phyloP scores from a whole-genome alignment of 2,888 invertebrate species.

The Diaphora mendica region DNA sequence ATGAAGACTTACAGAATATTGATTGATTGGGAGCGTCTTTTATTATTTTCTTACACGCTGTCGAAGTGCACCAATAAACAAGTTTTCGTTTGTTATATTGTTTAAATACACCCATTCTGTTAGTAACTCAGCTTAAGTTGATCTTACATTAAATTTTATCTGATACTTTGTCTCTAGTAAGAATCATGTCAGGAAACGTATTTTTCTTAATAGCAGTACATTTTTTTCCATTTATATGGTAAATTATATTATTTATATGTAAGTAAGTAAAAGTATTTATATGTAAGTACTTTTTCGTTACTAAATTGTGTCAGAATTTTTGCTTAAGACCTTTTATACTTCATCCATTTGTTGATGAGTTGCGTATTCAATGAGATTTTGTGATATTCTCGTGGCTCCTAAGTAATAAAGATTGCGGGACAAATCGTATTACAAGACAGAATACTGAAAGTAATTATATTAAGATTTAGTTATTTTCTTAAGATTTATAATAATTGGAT shows the following conservation, averaged over 20 bases:
- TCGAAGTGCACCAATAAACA: neutral
- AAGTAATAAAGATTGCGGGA: constrained; percentile 30
- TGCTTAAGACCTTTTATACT: constrained; percentile 20
- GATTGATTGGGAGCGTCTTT: neutral
- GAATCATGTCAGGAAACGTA: too few species aligned
- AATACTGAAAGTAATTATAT: constrained; percentile 30
- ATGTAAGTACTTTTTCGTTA: constrained; percentile 5
- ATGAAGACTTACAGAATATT: neutral
- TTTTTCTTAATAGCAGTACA: too few species aligned
- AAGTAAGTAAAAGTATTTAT: neutral
- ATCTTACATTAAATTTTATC: too few species aligned
- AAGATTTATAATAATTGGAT: neutral
- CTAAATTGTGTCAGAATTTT: constrained; percentile 22
- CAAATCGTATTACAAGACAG: constrained; percentile 29
- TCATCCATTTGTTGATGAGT: constrained; percentile 54
- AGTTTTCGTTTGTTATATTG: neutral
- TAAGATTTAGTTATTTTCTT: constrained; percentile 25
- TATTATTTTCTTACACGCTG: neutral
- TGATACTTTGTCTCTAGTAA: too few species aligned
- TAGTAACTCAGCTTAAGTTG: neutral
- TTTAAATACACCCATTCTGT: neutral
- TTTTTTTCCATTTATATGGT: too few species aligned
- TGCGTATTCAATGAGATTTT: constrained; percentile 42
- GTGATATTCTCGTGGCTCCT: constrained; percentile 36
- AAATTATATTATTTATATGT: too few species aligned